Conservation (phyloP, 2,888 invertebrate species). For the Andricus curvator region DNA sequence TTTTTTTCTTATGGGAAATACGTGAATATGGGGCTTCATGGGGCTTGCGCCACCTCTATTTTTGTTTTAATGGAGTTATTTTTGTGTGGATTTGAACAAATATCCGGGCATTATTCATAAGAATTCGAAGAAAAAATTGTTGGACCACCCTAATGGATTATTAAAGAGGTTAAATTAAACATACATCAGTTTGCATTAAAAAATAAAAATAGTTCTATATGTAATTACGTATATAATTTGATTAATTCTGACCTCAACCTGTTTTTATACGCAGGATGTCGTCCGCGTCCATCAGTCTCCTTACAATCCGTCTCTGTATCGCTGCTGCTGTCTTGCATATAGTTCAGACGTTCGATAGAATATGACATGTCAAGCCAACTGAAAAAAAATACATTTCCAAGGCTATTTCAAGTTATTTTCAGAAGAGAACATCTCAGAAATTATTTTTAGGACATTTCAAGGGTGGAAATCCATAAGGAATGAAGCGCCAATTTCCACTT, state of each 20-base stretch:
- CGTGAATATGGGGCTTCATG: too few relatives aligned
- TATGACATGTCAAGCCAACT: conserved; percentile 77
- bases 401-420: background rate
- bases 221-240: background rate
- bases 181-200: background rate
- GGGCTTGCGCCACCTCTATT: too few relatives aligned
- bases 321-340: conserved; percentile 86
- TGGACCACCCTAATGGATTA: too few relatives aligned
- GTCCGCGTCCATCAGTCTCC: conserved; percentile 84
- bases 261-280: conserved; percentile 85
- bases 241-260: conserved; percentile 81
- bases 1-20: too few relatives aligned
- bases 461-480: background rate
- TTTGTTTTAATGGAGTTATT: too few relatives aligned
- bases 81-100: too few relatives aligned
- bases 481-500: too few relatives aligned
- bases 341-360: conserved; percentile 73
- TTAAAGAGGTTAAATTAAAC: background rate
- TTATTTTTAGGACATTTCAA: background rate
- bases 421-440: background rate
- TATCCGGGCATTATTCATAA: too few relatives aligned
- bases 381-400: conserved; percentile 49
- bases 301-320: conserved; percentile 90
- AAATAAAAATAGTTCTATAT: background rate
- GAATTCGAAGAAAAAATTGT: too few relatives aligned